A percentile compares a stretch with the other conserved stretches of the same genome.
phyloP scores from a whole-genome alignment of 23 tunicate species.

The Trididemnum clinides region DNA sequence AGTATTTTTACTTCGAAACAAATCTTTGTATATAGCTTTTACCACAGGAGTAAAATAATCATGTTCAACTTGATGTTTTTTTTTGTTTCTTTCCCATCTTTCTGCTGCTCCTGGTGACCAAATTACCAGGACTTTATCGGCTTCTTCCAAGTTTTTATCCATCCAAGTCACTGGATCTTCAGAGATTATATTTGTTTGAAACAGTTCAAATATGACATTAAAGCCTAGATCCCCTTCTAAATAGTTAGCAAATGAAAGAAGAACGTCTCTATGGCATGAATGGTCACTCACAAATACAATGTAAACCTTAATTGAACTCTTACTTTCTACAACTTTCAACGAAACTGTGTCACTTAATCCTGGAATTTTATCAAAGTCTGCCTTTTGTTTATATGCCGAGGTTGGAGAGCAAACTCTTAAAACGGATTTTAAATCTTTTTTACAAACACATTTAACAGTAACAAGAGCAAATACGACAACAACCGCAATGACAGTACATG shows the following conservation, averaged over 20 bases:
- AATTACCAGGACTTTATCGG: slow-evolving; percentile 62
- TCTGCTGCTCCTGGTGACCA: slow-evolving; percentile 65
- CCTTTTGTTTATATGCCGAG: too few species aligned
- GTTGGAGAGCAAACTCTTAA: too few species aligned
- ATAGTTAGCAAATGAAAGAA: slow-evolving; percentile 48
- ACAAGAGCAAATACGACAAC: neutral
- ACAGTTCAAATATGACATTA: slow-evolving; percentile 52
- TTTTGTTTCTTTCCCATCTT: slow-evolving; percentile 25
- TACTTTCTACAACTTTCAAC: too few species aligned
- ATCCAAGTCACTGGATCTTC: slow-evolving; percentile 48
- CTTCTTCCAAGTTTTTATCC: slow-evolving; percentile 23
- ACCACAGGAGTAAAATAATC: slow-evolving; percentile 70
- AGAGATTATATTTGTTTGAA: slow-evolving; percentile 24
- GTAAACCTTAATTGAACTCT: slow-evolving; percentile 33
- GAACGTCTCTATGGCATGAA: slow-evolving; percentile 40
- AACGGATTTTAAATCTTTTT: neutral
- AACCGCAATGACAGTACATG: neutral
- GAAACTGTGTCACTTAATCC: too few species aligned
- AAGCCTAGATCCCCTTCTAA: slow-evolving; percentile 60
- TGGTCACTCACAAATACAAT: slow-evolving; percentile 59
- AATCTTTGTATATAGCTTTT: slow-evolving; percentile 36
- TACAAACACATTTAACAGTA: neutral
- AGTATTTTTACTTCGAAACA: slow-evolving; percentile 38
- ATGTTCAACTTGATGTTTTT: neutral
- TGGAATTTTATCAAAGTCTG: too few species aligned